These are phyloP conservation scores for Nannospalax galili DNA, from an alignment of 2,113 vertebrate genomes.

Conservation along the genomic window DNA sequence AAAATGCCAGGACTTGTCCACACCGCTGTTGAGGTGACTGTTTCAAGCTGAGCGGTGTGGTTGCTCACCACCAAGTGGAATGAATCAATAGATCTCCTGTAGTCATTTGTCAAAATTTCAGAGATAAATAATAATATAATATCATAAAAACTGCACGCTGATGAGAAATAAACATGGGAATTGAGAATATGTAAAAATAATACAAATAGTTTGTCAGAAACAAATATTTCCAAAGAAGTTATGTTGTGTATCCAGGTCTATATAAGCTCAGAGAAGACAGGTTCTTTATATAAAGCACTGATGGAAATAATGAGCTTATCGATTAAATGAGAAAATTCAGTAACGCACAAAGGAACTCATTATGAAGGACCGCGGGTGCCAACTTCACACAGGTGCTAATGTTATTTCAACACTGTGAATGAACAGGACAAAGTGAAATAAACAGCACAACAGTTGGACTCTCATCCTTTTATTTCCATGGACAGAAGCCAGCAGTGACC, in stretches of 20 bases:
- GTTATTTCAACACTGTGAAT: not conserved
- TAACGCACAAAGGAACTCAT: not conserved
- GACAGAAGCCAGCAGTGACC: not conserved
- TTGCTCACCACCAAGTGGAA: accelerated
- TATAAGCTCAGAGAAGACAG: too few relatives aligned
- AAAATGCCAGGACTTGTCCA: not conserved
- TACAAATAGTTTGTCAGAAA: not conserved
- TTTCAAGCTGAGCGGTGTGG: accelerated
- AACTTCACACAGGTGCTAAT: not conserved
- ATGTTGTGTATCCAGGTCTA: not conserved
- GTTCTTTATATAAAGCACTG: not conserved
- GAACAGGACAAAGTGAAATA: not conserved
- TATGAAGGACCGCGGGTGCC: not conserved
- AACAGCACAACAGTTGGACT: not conserved
- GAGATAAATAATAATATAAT: not conserved
- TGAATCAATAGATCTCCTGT: not conserved
- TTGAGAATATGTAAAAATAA: not conserved
- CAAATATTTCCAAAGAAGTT: not conserved
- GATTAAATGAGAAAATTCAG: slow-evolving; percentile 21
- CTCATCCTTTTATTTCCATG: not conserved
- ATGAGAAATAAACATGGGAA: not conserved
- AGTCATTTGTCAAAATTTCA: not conserved
- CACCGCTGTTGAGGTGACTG: accelerated
- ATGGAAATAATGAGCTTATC: not conserved
- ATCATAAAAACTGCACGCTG: not conserved